Percentiles rank a stretch among this genome's conserved stretches.
phyloP scores from a whole-genome alignment of 2,113 vertebrate species.

The Chloropsis hardwickii region DNA sequence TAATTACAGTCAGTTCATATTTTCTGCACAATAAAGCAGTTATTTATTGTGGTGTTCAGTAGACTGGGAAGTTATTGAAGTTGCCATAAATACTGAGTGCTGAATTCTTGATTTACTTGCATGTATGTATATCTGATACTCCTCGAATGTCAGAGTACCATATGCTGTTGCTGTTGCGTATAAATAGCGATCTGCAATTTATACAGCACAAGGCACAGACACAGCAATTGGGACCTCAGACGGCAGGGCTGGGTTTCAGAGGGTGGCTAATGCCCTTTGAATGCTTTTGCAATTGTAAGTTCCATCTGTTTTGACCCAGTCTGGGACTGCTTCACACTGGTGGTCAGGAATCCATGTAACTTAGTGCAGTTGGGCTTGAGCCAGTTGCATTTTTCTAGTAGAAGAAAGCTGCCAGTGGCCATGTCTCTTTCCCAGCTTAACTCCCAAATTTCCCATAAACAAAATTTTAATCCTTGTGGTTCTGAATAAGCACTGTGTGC shows the following conservation, averaged over 20 bases:
- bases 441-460: neutral
- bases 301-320: conserved; percentile 18
- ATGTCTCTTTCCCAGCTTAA: neutral
- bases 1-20: neutral
- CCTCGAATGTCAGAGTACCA: neutral
- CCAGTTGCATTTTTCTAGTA: neutral
- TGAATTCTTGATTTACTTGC: conserved; percentile 42
- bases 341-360: conserved; percentile 16
- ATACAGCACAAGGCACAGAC: neutral
- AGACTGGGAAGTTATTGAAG: conserved; percentile 18
- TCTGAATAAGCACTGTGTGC: neutral
- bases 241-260: neutral
- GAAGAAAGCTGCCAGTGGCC: neutral
- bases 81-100: neutral
- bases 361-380: neutral
- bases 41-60: neutral
- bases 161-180: neutral
- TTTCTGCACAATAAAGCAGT: neutral
- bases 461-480: neutral
- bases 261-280: neutral
- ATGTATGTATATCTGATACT: neutral
- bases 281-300: neutral
- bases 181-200: neutral
- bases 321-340: neutral
- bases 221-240: neutral